These are phyloP conservation scores for Bostrychus sinensis DNA, from an alignment of 2,113 vertebrate genomes.

Conservation along the genomic window DNA sequence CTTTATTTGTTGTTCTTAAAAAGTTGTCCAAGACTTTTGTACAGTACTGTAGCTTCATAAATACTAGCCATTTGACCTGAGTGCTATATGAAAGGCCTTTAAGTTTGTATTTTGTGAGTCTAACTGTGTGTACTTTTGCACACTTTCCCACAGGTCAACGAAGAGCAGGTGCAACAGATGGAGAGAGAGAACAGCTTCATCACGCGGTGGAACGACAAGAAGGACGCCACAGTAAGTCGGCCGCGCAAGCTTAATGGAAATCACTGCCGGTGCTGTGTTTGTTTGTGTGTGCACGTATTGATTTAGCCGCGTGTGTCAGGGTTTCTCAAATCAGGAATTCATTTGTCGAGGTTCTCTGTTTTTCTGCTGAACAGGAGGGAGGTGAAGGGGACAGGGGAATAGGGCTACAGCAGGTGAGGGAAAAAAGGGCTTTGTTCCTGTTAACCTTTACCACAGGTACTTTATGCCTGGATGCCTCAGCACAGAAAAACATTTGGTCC, in stretches of 20 bases:
- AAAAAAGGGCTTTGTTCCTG: conserved; percentile 49
- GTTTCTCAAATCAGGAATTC: conserved; percentile 40
- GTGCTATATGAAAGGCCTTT: not conserved
- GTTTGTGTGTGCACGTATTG: conserved; percentile 25
- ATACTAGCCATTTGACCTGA: not conserved
- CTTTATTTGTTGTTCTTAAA: not conserved
- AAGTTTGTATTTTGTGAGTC: conserved; percentile 17
- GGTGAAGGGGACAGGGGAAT: not conserved
- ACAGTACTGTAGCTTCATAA: not conserved
- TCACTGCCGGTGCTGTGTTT: conserved; percentile 28
- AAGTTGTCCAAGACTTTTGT: not conserved
- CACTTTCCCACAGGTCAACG: conserved; percentile 84
- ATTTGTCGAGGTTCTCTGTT: conserved; percentile 49
- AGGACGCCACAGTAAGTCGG: conserved; percentile 88
- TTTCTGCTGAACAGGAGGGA: not conserved
- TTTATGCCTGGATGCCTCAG: conserved; percentile 61
- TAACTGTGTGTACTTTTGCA: conserved; percentile 17
- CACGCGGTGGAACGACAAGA: conserved; percentile 95
- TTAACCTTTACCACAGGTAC: conserved; percentile 68
- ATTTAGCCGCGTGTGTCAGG: conserved; percentile 33
- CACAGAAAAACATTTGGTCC: conserved; percentile 66
- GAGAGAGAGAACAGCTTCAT: conserved; percentile 96
- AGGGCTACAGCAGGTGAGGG: conserved; percentile 8
- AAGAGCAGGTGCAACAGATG: conserved; percentile 96
- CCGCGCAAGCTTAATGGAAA: conserved; percentile 43